These are phyloP conservation scores for Apaloderma vittatum DNA, from an alignment of 2,113 vertebrate species.

Conservation along the genomic window DNA sequence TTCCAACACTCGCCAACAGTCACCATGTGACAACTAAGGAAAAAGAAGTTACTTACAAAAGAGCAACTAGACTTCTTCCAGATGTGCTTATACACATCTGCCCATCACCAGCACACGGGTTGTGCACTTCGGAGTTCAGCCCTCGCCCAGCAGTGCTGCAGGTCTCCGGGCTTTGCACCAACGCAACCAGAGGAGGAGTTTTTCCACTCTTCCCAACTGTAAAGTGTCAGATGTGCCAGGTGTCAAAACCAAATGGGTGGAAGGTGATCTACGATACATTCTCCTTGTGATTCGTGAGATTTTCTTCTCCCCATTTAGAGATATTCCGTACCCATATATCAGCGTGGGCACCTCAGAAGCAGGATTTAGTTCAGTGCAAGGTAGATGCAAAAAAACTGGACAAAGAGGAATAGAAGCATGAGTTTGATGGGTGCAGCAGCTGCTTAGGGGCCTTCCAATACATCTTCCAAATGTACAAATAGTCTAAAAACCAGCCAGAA, in stretches of 20 bases:
- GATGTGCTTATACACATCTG: neutral
- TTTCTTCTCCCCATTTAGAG: neutral
- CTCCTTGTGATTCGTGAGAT: neutral
- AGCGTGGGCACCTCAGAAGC: neutral
- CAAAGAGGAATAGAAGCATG: neutral
- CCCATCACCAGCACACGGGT: neutral
- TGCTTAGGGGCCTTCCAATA: neutral
- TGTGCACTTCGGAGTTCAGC: neutral
- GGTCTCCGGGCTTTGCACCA: neutral
- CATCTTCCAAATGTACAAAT: accelerated
- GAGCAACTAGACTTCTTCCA: neutral
- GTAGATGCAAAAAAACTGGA: neutral
- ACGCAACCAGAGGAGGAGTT: neutral
- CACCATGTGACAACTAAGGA: neutral
- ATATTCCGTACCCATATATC: neutral
- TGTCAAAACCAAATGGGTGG: neutral
- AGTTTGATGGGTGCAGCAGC: neutral
- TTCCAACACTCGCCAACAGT: neutral
- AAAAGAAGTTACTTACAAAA: neutral
- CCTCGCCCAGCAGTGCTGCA: neutral
- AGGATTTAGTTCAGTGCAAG: neutral
- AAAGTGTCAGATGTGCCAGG: neutral
- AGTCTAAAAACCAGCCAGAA: neutral
- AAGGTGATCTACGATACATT: neutral
- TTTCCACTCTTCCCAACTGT: neutral